phyloP scores from a whole-genome alignment of 2,888 invertebrate species.

The Argynnis bischoffii region DNA sequence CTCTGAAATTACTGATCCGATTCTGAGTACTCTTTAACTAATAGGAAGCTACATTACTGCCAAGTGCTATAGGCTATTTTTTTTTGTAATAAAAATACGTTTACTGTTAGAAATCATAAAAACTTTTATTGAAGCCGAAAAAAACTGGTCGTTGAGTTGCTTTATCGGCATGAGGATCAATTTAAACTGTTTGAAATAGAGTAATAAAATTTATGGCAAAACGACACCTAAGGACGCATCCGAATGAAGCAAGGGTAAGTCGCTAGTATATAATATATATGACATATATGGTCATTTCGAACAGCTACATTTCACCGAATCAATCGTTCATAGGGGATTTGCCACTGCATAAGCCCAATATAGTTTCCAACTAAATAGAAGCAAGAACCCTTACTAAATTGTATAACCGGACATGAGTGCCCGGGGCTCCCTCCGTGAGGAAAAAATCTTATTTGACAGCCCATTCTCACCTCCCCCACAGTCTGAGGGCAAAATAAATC shows the following conservation, averaged over 20 bases:
- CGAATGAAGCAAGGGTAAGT: too few relatives aligned
- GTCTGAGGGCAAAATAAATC: constrained; percentile 52
- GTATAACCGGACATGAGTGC: constrained; percentile 62
- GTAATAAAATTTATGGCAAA: background rate
- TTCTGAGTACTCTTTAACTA: too few relatives aligned
- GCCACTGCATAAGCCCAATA: constrained; percentile 23
- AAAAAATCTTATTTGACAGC: constrained; percentile 79
- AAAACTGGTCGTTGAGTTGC: too few relatives aligned
- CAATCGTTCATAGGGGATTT: constrained; percentile 18
- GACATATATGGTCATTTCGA: constrained; percentile 14
- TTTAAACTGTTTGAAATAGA: background rate
- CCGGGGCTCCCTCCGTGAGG: constrained; percentile 64
- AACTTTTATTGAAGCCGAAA: too few relatives aligned
- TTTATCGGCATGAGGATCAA: too few relatives aligned
- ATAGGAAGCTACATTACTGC: too few relatives aligned
- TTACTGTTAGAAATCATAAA: too few relatives aligned
- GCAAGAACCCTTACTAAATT: constrained; percentile 55
- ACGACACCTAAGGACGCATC: background rate
- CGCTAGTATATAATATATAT: background rate
- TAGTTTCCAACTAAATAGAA: constrained; percentile 37
- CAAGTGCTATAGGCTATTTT: too few relatives aligned
- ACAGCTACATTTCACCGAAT: constrained; percentile 12
- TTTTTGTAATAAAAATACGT: too few relatives aligned
- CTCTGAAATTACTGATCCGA: too few relatives aligned
- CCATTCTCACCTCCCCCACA: constrained; percentile 66